Evolutionary conservation across 2,888 invertebrate genomes (phyloP), one percentile per base, ranked within the genome.

Genomic region (Cantharis rufa): DNA sequence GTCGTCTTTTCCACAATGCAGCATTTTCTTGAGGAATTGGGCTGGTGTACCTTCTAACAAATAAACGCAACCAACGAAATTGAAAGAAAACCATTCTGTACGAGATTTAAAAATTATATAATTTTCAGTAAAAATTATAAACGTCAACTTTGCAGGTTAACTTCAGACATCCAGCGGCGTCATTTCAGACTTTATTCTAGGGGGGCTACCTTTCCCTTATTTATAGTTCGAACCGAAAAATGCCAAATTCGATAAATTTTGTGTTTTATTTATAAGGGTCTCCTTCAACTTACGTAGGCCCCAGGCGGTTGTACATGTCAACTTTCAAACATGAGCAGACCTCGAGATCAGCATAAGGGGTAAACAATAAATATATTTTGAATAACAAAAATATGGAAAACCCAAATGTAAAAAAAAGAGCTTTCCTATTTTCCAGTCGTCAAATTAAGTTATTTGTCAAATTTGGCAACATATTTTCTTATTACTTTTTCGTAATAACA

Each of bases 1-100:
- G 86, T 18, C 92, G 89, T 7, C 89, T 88, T 85, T 92, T 93
- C 93, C 92, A 93, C 10, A 89, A 64, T 1, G 87, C 83, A 0
- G 94, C 94, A 32, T 85, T 87, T 13, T 90, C 87, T 81, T 88
- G 86, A 1, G 88, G 86, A 72, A 92, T 90, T 0, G 90, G 90
- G 68, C 85, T 89, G 18, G 90, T 90, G 80, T 90, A 82, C 21
- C 88, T 86, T 66, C 91, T 86, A 4, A 91, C 84, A 21, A 90
- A 84, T 32, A 88, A 86, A 5, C 90, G 86, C n/a, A 92, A 81
- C 90, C 91, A 91, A 82, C 84, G 86, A 79, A 89, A 86, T 82
- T 87, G 83, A 83, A 90, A 89, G n/a, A 90, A 75, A 0, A 86
- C 78, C 88, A 89, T 89, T 76, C n/a, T 2, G 48, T 7, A 48